These are phyloP conservation scores for Wasmannia auropunctata DNA, from an alignment of 1,140 invertebrate species.

Conservation along the genomic window DNA sequence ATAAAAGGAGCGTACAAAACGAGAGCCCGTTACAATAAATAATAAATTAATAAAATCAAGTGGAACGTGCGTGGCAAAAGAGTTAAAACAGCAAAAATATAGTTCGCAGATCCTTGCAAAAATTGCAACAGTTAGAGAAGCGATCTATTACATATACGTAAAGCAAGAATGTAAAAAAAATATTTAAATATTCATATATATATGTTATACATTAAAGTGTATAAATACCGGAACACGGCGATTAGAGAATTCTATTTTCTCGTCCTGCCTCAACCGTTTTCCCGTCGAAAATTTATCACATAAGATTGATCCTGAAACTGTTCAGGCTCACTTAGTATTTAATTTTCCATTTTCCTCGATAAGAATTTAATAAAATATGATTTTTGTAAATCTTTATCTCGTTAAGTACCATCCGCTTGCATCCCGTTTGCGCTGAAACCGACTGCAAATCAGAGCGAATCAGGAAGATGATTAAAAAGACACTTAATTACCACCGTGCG, in stretches of 20 bases:
- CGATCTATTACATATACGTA: neutral
- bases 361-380: too few relatives aligned
- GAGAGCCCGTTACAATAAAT: neutral
- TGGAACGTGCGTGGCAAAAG: neutral
- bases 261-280: neutral
- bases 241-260: neutral
- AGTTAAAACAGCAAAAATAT: neutral
- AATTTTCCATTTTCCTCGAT: neutral
- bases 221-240: neutral
- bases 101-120: neutral
- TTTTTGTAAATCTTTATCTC: neutral
- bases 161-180: neutral
- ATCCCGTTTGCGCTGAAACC: neutral
- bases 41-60: constrained; percentile 11
- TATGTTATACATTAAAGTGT: neutral
- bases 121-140: neutral
- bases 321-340: neutral
- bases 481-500: neutral
- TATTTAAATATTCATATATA: neutral
- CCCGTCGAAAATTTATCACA: neutral
- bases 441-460: neutral
- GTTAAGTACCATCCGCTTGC: neutral
- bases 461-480: neutral
- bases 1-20: neutral
- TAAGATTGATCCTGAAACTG: neutral